Evolutionary conservation across 2,113 vertebrate species (phyloP), one percentile per base, ranked within the genome.

Genomic region (Garra rufa): DNA sequence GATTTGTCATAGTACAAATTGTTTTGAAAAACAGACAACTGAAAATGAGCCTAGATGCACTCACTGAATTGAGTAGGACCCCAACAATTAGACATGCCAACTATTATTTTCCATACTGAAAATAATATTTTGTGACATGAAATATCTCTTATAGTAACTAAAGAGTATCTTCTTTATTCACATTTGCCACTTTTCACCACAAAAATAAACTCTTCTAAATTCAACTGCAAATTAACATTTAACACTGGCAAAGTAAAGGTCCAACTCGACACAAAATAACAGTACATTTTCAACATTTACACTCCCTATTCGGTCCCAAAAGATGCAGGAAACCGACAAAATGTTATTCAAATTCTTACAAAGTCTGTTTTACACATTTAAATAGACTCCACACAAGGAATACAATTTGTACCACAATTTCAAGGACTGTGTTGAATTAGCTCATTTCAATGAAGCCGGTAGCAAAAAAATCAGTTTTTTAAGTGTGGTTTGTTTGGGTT

Each of bases 1-100:
- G 61, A 84, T 88, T 88, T 84, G 82, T 46, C 43, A 81, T 46
- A 21, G 5, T 24, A 67, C 82, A 84, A 81, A 81, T 82, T 84
- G 63, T 71, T 84, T 77, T 52, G 61, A 86, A 69, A 52, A 57
- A 76, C 19, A 83, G 6, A 69, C 21, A 1, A 67, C 15, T 67
- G 63, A 69, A 69, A 69, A 41, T 4, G 5, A n/a, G 19, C 34
- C 21, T 69, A 21, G 19, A 19, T 67, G 30, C 15, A 19, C 15
- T 65, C 61, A 67, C 11, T 19, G 14, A 15, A 74, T 17, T 46
- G 13, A 74, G 38, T 6, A 44, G 21, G 14, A 8, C 43, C 13
- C 43, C 26, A 48, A 24, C 44, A 44, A 26, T 46, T 48, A 26
- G 10, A 74, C 8, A 28, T 75, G 4, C 14, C 73, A 50, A n/a